phyloP scores from a whole-genome alignment of 2,888 invertebrate genomes.

The Lasioglossum lativentre region DNA sequence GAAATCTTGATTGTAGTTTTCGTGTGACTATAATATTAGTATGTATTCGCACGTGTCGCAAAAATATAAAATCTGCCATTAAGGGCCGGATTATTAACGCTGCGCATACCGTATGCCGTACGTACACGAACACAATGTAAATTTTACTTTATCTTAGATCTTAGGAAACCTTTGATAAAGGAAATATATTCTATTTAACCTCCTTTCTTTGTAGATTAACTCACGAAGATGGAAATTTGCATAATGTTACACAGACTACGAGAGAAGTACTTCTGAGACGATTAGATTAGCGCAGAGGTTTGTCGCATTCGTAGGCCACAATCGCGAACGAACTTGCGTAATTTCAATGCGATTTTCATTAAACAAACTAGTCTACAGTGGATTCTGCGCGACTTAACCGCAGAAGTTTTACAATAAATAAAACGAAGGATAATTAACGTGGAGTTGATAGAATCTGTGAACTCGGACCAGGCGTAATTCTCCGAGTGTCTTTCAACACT shows the following conservation, averaged over 20 bases:
- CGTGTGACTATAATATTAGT: background rate
- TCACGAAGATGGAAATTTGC: background rate
- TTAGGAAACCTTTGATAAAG: background rate
- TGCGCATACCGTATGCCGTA: background rate
- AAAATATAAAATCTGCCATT: background rate
- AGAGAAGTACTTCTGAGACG: background rate
- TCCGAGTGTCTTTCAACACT: background rate
- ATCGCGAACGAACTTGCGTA: background rate
- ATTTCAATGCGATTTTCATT: background rate
- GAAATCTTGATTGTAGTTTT: background rate
- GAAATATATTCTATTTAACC: constrained; percentile 5
- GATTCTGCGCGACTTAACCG: background rate
- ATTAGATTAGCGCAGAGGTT: background rate
- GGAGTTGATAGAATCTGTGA: background rate
- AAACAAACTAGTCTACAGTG: background rate
- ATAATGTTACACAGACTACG: background rate
- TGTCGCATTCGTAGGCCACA: background rate
- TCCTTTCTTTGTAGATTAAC: constrained; percentile 4
- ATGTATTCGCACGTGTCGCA: background rate
- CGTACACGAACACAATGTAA: background rate
- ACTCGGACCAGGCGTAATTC: background rate
- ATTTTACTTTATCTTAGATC: background rate
- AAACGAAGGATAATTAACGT: background rate
- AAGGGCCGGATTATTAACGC: background rate
- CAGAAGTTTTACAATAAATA: background rate